Conservation (phyloP, 2,888 invertebrate genomes). For the Exocentrus adspersus region DNA sequence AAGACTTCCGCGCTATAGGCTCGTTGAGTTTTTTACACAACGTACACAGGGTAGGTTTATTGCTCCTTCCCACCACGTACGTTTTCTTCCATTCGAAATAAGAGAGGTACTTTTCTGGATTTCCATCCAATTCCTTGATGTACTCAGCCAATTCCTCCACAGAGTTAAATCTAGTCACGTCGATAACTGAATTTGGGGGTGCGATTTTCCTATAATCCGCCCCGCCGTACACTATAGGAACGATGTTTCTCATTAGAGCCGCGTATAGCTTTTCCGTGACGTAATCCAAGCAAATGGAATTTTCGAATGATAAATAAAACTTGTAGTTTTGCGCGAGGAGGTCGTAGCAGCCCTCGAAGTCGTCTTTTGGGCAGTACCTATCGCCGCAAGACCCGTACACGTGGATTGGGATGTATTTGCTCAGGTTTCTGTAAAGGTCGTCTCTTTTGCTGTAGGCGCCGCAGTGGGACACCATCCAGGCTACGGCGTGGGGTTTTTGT, state of each 20-base stretch:
- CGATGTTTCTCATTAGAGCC: conserved; percentile 68
- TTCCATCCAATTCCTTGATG: conserved; percentile 63
- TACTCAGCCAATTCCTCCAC: conserved; percentile 66
- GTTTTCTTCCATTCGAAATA: conserved; percentile 69
- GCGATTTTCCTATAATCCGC: conserved; percentile 69
- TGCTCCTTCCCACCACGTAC: conserved; percentile 42
- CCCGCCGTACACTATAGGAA: conserved; percentile 75
- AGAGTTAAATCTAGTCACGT: conserved; percentile 67
- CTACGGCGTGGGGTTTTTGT: conserved; percentile 65
- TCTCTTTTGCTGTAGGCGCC: conserved; percentile 63
- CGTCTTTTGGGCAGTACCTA: conserved; percentile 52
- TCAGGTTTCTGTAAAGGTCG: conserved; percentile 64
- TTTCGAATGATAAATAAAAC: conserved; percentile 78
- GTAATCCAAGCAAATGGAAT: conserved; percentile 74
- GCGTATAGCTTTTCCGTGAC: conserved; percentile 72
- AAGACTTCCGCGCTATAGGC: conserved; percentile 42
- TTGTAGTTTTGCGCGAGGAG: conserved; percentile 69
- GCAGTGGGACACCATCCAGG: conserved; percentile 70
- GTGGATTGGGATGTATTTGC: conserved; percentile 69
- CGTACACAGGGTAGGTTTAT: conserved; percentile 43
- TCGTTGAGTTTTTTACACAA: conserved; percentile 51
- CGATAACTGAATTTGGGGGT: conserved; percentile 67
- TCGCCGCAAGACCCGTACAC: conserved; percentile 72
- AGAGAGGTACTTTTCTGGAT: conserved; percentile 67
- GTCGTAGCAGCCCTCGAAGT: conserved; percentile 61